Conservation (phyloP, 1,140 invertebrate species). For the Drosophila rufa region DNA sequence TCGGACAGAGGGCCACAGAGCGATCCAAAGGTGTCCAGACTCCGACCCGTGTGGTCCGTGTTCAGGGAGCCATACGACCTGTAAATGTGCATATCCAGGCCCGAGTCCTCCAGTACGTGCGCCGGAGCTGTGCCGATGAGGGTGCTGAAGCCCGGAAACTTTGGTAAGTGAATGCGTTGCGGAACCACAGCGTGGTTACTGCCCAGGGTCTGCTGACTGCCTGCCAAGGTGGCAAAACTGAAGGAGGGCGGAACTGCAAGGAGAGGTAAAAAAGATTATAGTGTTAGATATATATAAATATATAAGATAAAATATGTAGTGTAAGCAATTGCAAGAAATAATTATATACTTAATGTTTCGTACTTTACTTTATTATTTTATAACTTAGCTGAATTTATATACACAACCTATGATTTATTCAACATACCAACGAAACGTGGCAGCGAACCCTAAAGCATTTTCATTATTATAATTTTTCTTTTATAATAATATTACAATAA, state of each 20-base stretch:
- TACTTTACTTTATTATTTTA: neutral
- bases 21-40: conserved; percentile 75
- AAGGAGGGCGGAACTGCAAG: conserved; percentile 77
- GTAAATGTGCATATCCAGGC: conserved; percentile 65
- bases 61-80: conserved; percentile 71
- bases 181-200: conserved; percentile 40
- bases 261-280: neutral
- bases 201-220: conserved; percentile 72
- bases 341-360: too few relatives aligned
- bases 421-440: neutral
- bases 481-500: neutral
- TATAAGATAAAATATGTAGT: neutral
- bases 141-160: conserved; percentile 75
- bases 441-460: neutral
- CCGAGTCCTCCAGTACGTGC: conserved; percentile 64
- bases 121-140: conserved; percentile 64
- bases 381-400: neutral
- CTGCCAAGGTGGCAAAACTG: conserved; percentile 75
- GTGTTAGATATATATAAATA: too few relatives aligned
- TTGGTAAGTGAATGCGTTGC: conserved; percentile 70
- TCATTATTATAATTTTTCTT: neutral
- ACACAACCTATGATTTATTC: neutral
- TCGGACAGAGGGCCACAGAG: conserved; percentile 69
- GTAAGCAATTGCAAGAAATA: too few relatives aligned
- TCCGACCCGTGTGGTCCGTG: conserved; percentile 72